These are phyloP conservation scores for Callaeas wilsoni DNA, from an alignment of 2,113 vertebrate genomes.

Conservation along the genomic window DNA sequence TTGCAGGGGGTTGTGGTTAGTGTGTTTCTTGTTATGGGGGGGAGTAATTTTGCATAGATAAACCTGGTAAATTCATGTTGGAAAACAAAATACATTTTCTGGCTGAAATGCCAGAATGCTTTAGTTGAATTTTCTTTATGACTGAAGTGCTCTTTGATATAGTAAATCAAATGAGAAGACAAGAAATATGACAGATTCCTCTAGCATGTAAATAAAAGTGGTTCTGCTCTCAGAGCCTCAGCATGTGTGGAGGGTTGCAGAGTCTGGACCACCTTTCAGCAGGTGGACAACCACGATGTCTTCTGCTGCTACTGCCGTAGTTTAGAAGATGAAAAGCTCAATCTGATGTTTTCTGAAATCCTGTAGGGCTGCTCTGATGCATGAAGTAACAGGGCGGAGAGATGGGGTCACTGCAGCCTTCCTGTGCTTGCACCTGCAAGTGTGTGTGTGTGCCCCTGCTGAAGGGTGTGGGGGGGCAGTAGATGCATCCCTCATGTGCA, in stretches of 20 bases:
- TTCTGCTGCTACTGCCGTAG: not conserved
- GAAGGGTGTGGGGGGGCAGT: too few species aligned
- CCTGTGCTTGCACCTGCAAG: not conserved
- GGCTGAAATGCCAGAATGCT: not conserved
- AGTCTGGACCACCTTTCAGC: not conserved
- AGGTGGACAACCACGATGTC: not conserved
- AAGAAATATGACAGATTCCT: not conserved
- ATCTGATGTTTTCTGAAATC: not conserved
- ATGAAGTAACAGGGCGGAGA: not conserved
- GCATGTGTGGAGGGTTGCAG: fast-evolving
- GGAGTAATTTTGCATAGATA: not conserved
- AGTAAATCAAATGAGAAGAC: not conserved
- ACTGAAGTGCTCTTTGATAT: not conserved
- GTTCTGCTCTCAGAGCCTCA: not conserved
- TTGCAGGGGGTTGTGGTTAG: not conserved
- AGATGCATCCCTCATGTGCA: fast-evolving
- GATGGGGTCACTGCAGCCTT: not conserved
- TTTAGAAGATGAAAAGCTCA: not conserved
- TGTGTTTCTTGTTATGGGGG: not conserved
- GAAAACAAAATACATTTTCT: not conserved
- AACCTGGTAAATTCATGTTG: not conserved
- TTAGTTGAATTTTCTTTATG: not conserved
- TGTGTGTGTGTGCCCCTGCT: not conserved
- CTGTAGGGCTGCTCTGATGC: not conserved
- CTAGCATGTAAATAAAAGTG: not conserved